These are phyloP conservation scores for Zophobas morio DNA, from an alignment of 1,140 invertebrate species.

Conservation along the genomic window DNA sequence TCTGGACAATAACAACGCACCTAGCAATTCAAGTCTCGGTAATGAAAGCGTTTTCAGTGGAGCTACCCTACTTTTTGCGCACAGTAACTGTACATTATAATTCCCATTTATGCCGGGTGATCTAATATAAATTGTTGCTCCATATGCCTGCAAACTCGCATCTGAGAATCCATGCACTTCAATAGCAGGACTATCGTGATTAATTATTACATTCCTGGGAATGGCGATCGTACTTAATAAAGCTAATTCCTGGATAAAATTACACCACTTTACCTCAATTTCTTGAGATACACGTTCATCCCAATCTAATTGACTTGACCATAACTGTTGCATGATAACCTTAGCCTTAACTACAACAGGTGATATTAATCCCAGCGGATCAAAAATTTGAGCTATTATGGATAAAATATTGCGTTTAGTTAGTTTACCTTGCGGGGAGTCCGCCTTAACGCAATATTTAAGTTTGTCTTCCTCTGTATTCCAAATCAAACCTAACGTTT, in stretches of 20 bases:
- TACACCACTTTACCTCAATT: slow-evolving; percentile 42
- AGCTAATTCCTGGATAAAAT: slow-evolving; percentile 51
- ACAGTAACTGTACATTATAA: no score
- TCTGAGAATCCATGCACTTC: no score
- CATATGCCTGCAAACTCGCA: no score
- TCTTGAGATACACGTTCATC: slow-evolving; percentile 64
- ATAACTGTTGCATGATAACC: slow-evolving; percentile 67
- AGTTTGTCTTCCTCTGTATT: slow-evolving; percentile 60
- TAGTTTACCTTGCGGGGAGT: slow-evolving; percentile 43
- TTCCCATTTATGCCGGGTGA: no score
- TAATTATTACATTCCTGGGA: no score
- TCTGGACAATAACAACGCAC: no score
- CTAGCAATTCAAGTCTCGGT: no score
- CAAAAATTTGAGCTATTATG: slow-evolving; percentile 65
- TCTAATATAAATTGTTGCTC: no score
- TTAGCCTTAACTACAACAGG: slow-evolving; percentile 66
- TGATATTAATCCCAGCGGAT: slow-evolving; percentile 68
- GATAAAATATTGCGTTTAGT: slow-evolving; percentile 67
- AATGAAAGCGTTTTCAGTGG: no score
- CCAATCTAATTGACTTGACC: slow-evolving; percentile 66
- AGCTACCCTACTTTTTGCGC: no score
- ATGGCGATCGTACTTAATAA: no score
- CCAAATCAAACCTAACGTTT: slow-evolving; percentile 65
- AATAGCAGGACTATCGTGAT: no score
- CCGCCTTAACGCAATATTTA: slow-evolving; percentile 55